A percentile compares a stretch with the other conserved stretches of the same genome.
Conservation (phyloP, 2,113 vertebrate genomes). For the Rousettus leschenaultii region DNA sequence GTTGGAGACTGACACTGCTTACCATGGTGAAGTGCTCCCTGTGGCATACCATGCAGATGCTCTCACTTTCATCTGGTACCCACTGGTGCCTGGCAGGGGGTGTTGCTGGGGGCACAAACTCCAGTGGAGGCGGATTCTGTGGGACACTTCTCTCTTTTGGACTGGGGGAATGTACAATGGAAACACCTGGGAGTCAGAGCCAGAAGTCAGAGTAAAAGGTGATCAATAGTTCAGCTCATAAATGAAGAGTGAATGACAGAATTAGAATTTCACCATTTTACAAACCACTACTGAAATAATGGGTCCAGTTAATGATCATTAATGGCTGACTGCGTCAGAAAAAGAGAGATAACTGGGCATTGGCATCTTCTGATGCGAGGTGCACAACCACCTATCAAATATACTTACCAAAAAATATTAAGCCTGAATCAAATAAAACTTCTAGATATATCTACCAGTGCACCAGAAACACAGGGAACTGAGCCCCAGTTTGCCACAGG, state of each 20-base stretch:
- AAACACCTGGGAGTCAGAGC: slow-evolving; percentile 47
- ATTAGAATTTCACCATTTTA: neutral
- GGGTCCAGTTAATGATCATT: neutral
- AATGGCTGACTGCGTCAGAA: neutral
- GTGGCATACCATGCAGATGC: slow-evolving; percentile 93
- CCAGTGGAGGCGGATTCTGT: slow-evolving; percentile 77
- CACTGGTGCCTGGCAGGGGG: slow-evolving; percentile 91
- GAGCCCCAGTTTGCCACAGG: neutral
- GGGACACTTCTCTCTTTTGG: slow-evolving; percentile 80
- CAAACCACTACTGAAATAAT: neutral
- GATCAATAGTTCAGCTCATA: neutral
- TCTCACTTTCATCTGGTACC: slow-evolving; percentile 92
- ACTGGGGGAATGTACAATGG: slow-evolving; percentile 61
- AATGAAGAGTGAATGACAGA: neutral
- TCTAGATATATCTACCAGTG: neutral
- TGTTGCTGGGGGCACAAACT: slow-evolving; percentile 93
- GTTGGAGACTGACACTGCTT: slow-evolving; percentile 56
- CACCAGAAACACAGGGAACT: neutral
- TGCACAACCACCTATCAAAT: neutral
- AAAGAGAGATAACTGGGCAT: neutral
- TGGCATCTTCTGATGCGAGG: neutral
- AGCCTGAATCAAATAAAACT: neutral
- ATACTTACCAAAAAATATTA: neutral
- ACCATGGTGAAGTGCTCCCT: slow-evolving; percentile 97
- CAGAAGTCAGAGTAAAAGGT: slow-evolving; percentile 11